Percentiles rank a stretch among this genome's conserved stretches.
Evolutionary conservation across 1,140 invertebrate species (phyloP).

Genomic region (Brachionus paranguensis): DNA sequence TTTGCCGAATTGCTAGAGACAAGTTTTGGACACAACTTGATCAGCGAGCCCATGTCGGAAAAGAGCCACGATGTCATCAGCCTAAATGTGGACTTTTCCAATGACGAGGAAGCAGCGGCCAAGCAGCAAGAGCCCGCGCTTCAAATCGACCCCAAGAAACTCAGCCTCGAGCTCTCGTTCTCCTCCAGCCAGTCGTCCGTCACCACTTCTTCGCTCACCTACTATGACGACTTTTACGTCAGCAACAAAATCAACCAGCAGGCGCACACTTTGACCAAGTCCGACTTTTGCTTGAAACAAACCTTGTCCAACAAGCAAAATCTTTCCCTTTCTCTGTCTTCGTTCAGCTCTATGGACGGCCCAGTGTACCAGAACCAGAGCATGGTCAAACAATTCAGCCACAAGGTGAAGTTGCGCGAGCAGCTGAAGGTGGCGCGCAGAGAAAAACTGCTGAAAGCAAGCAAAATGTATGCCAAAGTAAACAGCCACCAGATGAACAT

Average conservation of each 20-base stretch:
- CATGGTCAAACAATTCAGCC: neutral
- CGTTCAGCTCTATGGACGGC: neutral
- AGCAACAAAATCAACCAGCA: neutral
- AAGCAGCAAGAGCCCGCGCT: neutral
- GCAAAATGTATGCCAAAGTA: neutral
- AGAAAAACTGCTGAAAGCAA: neutral
- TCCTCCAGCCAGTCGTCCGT: neutral
- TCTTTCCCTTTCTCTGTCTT: neutral
- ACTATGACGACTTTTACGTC: slow-evolving; percentile 21
- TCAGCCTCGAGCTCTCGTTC: neutral
- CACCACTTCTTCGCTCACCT: neutral
- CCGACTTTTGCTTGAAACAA: neutral
- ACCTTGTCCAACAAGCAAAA: neutral
- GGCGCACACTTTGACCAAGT: neutral
- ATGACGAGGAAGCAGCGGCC: neutral
- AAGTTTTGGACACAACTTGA: neutral
- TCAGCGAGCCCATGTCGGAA: neutral
- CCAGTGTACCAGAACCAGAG: neutral
- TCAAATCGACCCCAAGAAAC: neutral
- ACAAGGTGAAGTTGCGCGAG: neutral
- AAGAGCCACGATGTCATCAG: neutral
- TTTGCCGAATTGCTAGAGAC: neutral
- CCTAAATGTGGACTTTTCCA: slow-evolving; percentile 5
- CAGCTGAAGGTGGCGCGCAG: neutral
- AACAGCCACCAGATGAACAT: neutral